Evolutionary conservation across 2,797 vertebrate species (phyloP).

Genomic region (Antennarius maculatus): DNA sequence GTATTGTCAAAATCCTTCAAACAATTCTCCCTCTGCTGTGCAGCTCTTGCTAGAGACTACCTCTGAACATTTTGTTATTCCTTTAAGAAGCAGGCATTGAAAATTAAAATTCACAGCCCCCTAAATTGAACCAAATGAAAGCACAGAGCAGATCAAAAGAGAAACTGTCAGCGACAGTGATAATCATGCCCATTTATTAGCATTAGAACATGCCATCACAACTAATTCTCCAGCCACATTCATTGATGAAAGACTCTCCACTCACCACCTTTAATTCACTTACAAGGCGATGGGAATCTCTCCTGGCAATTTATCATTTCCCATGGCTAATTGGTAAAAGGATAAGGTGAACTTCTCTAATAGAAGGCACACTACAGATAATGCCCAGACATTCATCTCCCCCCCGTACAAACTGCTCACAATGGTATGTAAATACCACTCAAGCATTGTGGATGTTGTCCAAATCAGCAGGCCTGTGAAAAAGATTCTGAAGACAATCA

Average conservation of each 20-base stretch:
- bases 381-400: constrained; percentile 5
- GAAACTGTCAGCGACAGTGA: constrained; percentile 31
- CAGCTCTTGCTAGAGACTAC: constrained; percentile 13
- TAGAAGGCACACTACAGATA: constrained; percentile 25
- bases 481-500: background rate
- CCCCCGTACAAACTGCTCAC: constrained; percentile 20
- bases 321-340: constrained; percentile 45
- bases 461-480: background rate
- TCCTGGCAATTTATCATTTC: constrained; percentile 30
- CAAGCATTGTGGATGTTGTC: constrained; percentile 14
- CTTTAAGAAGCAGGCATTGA: constrained; percentile 32
- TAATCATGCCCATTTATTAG: constrained; percentile 59
- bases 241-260: constrained; percentile 28
- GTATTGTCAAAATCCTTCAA: constrained; percentile 21
- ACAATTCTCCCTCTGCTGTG: background rate
- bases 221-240: constrained; percentile 22
- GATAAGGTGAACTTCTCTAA: constrained; percentile 39
- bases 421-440: constrained; percentile 21
- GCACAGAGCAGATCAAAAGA: constrained; percentile 57
- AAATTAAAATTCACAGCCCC: constrained; percentile 48
- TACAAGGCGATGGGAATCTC: constrained; percentile 40
- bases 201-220: constrained; percentile 44
- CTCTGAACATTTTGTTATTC: constrained; percentile 22
- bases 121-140: constrained; percentile 58
- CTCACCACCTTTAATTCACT: constrained; percentile 51